Evolutionary conservation across 1,140 invertebrate genomes (phyloP).

Genomic region (Akabosia matsudoensis): DNA sequence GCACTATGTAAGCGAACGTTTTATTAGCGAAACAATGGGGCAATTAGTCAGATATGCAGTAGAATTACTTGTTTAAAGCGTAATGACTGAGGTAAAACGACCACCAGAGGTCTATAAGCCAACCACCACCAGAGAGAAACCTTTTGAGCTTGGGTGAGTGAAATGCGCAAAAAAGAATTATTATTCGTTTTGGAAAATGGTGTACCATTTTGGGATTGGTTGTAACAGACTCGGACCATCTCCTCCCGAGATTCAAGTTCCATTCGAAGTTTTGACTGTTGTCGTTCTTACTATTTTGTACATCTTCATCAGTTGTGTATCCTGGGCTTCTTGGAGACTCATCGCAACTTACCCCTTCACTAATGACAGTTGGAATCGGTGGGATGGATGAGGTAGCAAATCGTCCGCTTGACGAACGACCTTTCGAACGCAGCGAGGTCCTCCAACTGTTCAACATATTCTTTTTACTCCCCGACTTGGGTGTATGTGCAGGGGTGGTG

Average conservation of each 20-base stretch:
- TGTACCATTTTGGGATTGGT: constrained; percentile 41
- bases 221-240: constrained; percentile 47
- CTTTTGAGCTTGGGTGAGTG: too few species aligned
- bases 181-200: neutral
- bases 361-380: neutral
- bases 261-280: constrained; percentile 19
- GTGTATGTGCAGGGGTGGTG: neutral
- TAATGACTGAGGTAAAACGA: too few species aligned
- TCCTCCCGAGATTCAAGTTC: constrained; percentile 27
- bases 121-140: neutral
- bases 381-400: constrained; percentile 30
- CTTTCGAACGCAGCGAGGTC: constrained; percentile 32
- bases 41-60: too few species aligned
- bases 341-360: neutral
- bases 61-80: too few species aligned
- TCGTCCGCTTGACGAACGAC: constrained; percentile 25
- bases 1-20: too few species aligned
- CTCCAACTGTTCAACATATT: constrained; percentile 39
- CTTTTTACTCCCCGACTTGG: constrained; percentile 15
- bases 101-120: too few species aligned
- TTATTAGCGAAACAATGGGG: too few species aligned
- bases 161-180: too few species aligned
- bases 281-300: constrained; percentile 14
- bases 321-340: neutral
- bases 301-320: constrained; percentile 9